These are phyloP conservation scores for Aphelenchoides bicaudatus DNA, from an alignment of 2,888 invertebrate genomes.

Conservation along the genomic window DNA sequence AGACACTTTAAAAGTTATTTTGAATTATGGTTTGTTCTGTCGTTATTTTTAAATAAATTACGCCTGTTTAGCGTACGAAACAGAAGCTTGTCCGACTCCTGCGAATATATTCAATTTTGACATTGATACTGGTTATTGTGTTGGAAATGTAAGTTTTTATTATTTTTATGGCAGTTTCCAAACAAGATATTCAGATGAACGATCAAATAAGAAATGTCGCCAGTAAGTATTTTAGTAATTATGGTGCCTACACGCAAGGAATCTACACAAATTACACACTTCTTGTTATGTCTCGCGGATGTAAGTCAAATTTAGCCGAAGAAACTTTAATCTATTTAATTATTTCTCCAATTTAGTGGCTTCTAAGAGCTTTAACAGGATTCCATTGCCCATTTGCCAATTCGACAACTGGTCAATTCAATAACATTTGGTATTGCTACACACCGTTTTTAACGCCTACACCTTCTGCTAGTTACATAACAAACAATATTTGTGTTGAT, in stretches of 20 bases:
- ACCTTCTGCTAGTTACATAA: background rate
- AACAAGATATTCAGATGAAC: background rate
- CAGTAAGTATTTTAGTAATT: background rate
- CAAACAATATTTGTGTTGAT: background rate
- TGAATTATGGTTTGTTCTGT: background rate
- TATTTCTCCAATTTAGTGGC: background rate
- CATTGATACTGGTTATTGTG: background rate
- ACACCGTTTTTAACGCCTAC: background rate
- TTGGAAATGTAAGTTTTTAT: background rate
- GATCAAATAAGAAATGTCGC: background rate
- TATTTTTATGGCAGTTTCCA: background rate
- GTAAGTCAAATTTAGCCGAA: background rate
- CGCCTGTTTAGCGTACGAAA: background rate
- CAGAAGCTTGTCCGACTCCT: conserved; percentile 1
- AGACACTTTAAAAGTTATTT: background rate
- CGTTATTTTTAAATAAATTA: background rate
- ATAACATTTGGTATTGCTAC: conserved; percentile 11
- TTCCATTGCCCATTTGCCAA: background rate
- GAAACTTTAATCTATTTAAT: conserved; percentile 4
- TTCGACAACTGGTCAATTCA: conserved; percentile 1
- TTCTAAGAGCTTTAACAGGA: background rate
- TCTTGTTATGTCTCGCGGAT: background rate
- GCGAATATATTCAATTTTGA: conserved; percentile 3
- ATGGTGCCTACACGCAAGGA: background rate
- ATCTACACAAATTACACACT: background rate